Evolutionary conservation across 2,888 invertebrate genomes (phyloP).

Genomic region (Epistrophe eligans): DNA sequence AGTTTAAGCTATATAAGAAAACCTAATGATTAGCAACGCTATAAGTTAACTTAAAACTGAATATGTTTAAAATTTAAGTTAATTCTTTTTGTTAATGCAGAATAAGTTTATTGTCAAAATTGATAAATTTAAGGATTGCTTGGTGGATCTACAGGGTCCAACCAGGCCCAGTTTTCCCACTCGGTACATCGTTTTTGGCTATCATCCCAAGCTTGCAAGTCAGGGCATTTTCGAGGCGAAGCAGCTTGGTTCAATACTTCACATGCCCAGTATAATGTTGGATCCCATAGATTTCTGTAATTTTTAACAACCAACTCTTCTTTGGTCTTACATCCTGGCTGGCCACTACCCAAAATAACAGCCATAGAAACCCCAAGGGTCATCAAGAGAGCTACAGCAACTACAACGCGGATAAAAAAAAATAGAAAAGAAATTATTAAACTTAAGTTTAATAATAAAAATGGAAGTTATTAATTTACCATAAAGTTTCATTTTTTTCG

Average conservation of each 20-base stretch:
- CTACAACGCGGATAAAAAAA: not conserved
- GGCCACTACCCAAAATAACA: slow-evolving; percentile 76
- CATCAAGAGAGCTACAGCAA: slow-evolving; percentile 9
- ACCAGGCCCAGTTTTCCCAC: slow-evolving; percentile 80
- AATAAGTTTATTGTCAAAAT: not conserved
- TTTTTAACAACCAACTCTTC: slow-evolving; percentile 77
- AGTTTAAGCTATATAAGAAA: too few species aligned
- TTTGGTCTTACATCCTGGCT: slow-evolving; percentile 79
- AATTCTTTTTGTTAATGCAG: not conserved
- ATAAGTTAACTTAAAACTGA: not conserved
- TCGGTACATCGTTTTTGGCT: slow-evolving; percentile 77
- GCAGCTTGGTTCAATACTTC: slow-evolving; percentile 2
- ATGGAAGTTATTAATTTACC: not conserved
- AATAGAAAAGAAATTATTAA: not conserved
- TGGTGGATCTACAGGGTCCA: slow-evolving; percentile 78
- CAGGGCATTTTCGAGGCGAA: not conserved
- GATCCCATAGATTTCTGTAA: slow-evolving; percentile 79
- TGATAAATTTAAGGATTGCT: slow-evolving; percentile 27
- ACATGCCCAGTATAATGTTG: slow-evolving; percentile 11
- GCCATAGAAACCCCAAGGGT: slow-evolving; percentile 50
- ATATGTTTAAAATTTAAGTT: not conserved
- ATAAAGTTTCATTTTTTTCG: slow-evolving; percentile 40
- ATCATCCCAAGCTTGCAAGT: slow-evolving; percentile 32
- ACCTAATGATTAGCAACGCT: not conserved
- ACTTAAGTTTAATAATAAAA: not conserved